Percentiles rank a stretch among this genome's conserved stretches.
phyloP scores from a whole-genome alignment of 2,888 invertebrate species.

The Capitulum mitella region DNA sequence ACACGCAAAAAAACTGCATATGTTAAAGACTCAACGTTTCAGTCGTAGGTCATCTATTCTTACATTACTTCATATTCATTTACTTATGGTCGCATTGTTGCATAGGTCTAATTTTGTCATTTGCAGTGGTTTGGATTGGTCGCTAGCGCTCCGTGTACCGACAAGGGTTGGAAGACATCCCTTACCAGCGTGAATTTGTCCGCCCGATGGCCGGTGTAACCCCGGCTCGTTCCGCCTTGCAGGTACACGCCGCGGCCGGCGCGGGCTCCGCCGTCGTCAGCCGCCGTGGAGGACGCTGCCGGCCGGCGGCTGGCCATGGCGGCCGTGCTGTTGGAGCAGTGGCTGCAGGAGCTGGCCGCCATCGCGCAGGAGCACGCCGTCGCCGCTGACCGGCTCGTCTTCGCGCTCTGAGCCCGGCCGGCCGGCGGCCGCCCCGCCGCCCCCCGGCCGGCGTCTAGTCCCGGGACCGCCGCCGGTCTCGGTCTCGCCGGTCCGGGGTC shows the following conservation, averaged over 20 bases:
- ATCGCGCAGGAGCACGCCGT: constrained; percentile 85
- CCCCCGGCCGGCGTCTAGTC: background rate
- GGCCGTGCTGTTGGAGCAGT: constrained; percentile 86
- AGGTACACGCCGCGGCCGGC: constrained; percentile 9
- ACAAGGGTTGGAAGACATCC: no score
- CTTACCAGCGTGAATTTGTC: no score
- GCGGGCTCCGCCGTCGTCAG: background rate
- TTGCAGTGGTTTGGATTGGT: no score
- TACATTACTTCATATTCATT: no score
- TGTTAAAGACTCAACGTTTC: no score
- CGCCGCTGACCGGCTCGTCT: background rate
- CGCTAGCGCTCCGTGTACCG: no score
- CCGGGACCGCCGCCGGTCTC: background rate
- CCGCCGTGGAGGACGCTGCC: constrained; percentile 27
- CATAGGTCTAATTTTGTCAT: no score
- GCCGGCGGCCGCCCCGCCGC: background rate
- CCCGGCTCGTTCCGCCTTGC: no score
- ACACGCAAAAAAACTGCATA: no score
- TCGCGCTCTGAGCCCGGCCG: background rate
- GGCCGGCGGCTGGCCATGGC: constrained; percentile 60
- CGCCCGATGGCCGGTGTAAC: no score
- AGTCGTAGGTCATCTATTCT: no score
- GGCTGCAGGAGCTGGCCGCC: constrained; percentile 90
- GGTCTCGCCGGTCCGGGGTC: background rate
- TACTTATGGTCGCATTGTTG: no score